Conservation (phyloP, 23 tunicate species). For the Ciona savignyi region DNA sequence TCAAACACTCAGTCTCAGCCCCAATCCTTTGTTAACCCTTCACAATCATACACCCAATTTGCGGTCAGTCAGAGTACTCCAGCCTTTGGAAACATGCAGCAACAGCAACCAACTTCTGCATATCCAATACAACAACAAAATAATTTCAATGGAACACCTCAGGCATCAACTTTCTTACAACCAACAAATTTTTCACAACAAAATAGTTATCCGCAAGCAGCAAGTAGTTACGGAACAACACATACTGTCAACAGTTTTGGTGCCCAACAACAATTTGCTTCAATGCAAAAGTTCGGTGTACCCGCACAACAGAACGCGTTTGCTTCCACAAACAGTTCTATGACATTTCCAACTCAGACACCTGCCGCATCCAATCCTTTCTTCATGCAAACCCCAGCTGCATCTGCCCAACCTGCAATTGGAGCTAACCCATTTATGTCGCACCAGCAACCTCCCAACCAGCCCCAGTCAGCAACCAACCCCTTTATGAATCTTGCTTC, state of each 20-base stretch:
- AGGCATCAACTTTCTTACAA: too few relatives aligned
- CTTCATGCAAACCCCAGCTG: not conserved
- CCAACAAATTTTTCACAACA: too few relatives aligned
- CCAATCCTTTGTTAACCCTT: slow-evolving; percentile 1
- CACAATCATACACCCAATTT: slow-evolving; percentile 6
- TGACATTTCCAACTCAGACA: not conserved
- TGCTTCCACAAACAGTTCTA: not conserved
- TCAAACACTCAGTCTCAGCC: not conserved
- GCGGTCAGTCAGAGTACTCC: not conserved
- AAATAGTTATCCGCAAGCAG: not conserved
- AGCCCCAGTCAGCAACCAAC: slow-evolving; percentile 33
- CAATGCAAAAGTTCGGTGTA: slow-evolving; percentile 1
- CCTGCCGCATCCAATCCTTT: not conserved
- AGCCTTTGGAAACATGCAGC: slow-evolving; percentile 3
- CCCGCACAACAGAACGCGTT: not conserved
- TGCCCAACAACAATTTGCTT: not conserved
- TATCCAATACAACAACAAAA: not conserved
- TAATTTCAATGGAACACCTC: not conserved
- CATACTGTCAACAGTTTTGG: not conserved
- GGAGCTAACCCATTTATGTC: slow-evolving; percentile 49
- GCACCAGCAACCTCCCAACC: slow-evolving; percentile 7
- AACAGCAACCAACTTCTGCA: not conserved
- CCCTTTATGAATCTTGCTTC: slow-evolving; percentile 26
- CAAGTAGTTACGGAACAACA: not conserved
- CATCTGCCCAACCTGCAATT: not conserved